Conservation (phyloP, 2,888 invertebrate species). For the Apomyelois bistriatella region DNA sequence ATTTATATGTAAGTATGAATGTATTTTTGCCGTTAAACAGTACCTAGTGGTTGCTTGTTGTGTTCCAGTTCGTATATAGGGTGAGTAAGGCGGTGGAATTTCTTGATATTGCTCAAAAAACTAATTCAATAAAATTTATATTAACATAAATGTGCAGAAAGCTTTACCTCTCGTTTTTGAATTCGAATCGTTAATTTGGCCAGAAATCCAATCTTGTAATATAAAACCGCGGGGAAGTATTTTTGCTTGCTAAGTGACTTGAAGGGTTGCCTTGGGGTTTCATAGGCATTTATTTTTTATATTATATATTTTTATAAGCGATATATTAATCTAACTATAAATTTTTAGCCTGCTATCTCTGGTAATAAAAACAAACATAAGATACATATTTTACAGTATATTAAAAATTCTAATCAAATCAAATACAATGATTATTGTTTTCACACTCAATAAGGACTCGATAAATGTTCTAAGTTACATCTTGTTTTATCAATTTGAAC, state of each 20-base stretch:
- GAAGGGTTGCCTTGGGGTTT: constrained; percentile 7
- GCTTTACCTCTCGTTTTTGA: neutral
- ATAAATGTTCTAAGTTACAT: neutral
- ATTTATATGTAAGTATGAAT: no score
- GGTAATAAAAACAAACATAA: no score
- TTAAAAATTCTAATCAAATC: neutral
- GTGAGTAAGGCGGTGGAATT: no score
- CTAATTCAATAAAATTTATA: no score
- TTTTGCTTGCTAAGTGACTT: constrained; percentile 10
- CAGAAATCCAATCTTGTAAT: constrained; percentile 5
- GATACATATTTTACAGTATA: no score
- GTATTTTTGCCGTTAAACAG: no score
- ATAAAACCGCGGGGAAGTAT: constrained; percentile 1
- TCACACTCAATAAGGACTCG: neutral
- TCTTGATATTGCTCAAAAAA: no score
- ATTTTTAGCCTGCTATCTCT: no score
- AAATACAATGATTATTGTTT: neutral
- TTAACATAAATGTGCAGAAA: neutral
- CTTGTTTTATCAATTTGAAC: neutral
- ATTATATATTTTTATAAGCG: no score
- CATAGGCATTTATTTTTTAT: constrained; percentile 2
- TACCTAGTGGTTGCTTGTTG: no score
- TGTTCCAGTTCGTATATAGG: no score
- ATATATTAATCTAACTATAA: no score
- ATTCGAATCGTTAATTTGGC: neutral